Conservation (phyloP, 2,113 vertebrate species). For the Xenopus borealis region DNA sequence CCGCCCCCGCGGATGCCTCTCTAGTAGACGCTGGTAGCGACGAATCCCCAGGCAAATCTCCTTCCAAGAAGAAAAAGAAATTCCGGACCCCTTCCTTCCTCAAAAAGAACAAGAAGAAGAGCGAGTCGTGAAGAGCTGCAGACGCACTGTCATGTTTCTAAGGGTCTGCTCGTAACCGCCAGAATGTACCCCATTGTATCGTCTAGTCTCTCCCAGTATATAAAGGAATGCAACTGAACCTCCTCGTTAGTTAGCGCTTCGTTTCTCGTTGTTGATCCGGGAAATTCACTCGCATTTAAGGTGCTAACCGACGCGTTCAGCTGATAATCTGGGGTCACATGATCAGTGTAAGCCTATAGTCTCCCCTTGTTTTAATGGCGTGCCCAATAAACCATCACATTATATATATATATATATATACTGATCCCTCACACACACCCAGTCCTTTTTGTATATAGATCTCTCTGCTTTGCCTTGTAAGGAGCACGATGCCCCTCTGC, state of each 20-base stretch:
- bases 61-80: constrained; percentile 99
- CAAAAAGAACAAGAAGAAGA: constrained; percentile 98
- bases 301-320: constrained; percentile 60
- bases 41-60: constrained; percentile 94
- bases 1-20: constrained; percentile 67
- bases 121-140: constrained; percentile 73
- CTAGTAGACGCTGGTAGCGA: constrained; percentile 82
- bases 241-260: constrained; percentile 15
- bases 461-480: too few relatives aligned
- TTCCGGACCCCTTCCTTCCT: constrained; percentile 98
- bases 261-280: constrained; percentile 38
- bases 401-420: too few relatives aligned
- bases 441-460: too few relatives aligned
- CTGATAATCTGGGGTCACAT: constrained; percentile 40
- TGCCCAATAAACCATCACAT: not conserved
- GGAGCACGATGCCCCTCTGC: too few relatives aligned
- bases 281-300: constrained; percentile 52
- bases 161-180: constrained; percentile 70
- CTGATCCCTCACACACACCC: too few relatives aligned
- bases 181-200: constrained; percentile 78
- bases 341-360: not conserved
- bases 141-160: constrained; percentile 59
- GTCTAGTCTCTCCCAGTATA: constrained; percentile 34
- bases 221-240: constrained; percentile 63
- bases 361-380: not conserved